Evolutionary conservation across 23 tunicate genomes (phyloP), one percentile per base, ranked within the genome.

Genomic region (Oikopleura dioica): DNA sequence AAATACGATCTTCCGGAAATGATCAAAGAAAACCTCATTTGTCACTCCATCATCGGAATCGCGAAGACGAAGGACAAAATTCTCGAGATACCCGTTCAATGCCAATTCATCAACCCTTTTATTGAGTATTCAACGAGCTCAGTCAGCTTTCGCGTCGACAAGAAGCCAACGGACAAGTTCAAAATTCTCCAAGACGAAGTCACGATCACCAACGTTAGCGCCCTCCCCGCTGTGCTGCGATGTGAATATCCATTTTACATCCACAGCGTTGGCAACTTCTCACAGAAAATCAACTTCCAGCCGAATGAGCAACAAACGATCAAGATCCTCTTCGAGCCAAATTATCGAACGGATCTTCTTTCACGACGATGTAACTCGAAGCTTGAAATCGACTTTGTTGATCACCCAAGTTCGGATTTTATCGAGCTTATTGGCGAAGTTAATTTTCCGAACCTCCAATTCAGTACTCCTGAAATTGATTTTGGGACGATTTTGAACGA

Each of bases 401-500:
- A 91, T 50, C 97, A 91, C 80, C 92, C 97, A 1, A 86, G 85
- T 63, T 31, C 77, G 24, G 97, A 91, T 37, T 69, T 75, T 1
- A 84, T 91, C 33, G 78, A 82, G 35, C 68, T 85, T 9, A 80
- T 63, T 31, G 92, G 92, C 67, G 92, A 91, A 87, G 92, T 91
- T 50, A 91, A 91, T 76, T 91, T 91, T 76, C 97, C 97, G 1
- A 91, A 91, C 78, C 77, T 91, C 35, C 80, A 80, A 26, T 91
- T 91, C 83, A 79, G 89, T 50, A 80, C 78, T 26, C 38, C 67
- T 24, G 84, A 80, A 29, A 86, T 91, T 32, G 92, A 91, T 37
- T 91, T 91, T 75, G 97, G 97, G 24, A 85, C 92, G 44, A 91
- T 91, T 59, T 75, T 91, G 72, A 91, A 91, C 81, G 97, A 91